Evolutionary conservation across 92 coral and sea anemone genomes (phyloP).

Genomic region (Palythoa heliodiscus): DNA sequence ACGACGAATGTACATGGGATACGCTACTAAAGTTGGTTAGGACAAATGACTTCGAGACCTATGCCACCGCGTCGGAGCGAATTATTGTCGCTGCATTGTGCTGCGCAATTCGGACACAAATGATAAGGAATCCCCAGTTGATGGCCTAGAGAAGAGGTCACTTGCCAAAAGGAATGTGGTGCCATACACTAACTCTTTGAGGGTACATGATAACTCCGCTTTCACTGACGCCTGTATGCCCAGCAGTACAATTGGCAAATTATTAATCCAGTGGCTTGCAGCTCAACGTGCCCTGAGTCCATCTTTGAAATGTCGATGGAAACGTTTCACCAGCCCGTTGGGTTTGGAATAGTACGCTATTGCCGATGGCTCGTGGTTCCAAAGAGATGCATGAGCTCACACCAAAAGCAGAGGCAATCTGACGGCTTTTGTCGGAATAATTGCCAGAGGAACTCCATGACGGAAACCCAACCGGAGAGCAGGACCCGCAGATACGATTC

Average conservation of each 20-base stretch:
- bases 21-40: conserved; percentile 31
- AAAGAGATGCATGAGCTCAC: neutral
- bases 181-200: neutral
- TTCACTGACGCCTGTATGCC: neutral
- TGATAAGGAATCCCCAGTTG: neutral
- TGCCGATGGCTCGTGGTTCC: neutral
- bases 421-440: too few species aligned
- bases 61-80: conserved; percentile 23
- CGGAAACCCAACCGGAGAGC: neutral
- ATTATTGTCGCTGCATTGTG: conserved; percentile 30
- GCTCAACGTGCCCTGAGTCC: too few species aligned
- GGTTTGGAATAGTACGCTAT: too few species aligned
- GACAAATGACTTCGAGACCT: conserved; percentile 13
- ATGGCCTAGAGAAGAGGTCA: neutral
- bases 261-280: neutral
- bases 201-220: neutral
- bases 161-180: neutral
- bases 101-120: neutral
- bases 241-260: neutral
- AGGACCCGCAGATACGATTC: neutral
- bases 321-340: too few species aligned
- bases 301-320: too few species aligned
- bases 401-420: neutral
- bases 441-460: too few species aligned
- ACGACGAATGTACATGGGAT: conserved; percentile 46